Percentiles rank a stretch among this genome's conserved stretches.
Conservation (phyloP, 2,888 invertebrate genomes). For the Cephus spinipes region DNA sequence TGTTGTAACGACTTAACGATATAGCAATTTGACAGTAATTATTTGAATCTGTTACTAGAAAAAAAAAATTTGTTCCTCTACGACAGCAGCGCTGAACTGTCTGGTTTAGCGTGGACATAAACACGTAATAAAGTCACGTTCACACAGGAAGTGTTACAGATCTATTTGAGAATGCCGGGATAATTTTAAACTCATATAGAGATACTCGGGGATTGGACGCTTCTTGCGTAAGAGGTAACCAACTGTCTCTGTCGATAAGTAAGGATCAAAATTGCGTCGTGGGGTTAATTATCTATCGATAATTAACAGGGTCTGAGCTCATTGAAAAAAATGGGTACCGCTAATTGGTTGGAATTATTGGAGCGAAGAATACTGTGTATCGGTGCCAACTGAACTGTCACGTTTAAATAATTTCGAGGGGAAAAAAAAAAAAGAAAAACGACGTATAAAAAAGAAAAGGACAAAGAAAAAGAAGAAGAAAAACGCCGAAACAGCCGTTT, state of each 20-base stretch:
- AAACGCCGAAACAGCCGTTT: neutral
- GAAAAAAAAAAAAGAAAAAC: too few relatives aligned
- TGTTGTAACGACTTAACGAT: neutral
- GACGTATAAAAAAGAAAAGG: neutral
- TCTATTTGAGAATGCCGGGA: neutral
- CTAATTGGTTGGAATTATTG: slow-evolving; percentile 28
- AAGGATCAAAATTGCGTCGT: neutral
- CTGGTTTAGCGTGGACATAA: neutral
- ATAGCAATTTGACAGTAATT: neutral
- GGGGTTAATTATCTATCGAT: neutral
- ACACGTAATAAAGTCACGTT: neutral
- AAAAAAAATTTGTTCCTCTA: neutral
- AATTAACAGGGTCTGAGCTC: neutral
- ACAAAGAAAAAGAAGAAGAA: neutral
- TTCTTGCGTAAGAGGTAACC: neutral
- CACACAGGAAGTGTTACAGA: neutral
- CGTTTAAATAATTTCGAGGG: slow-evolving; percentile 7
- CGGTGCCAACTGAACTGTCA: slow-evolving; percentile 23
- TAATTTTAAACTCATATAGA: neutral
- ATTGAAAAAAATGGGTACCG: neutral
- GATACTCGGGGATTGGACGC: neutral
- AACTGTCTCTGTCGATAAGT: neutral
- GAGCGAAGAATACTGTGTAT: slow-evolving; percentile 27
- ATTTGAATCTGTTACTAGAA: neutral
- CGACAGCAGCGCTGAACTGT: neutral